Base-by-base conservation (phyloP, 2,797 vertebrate species). In the Hafferia zeledoni region DNA sequence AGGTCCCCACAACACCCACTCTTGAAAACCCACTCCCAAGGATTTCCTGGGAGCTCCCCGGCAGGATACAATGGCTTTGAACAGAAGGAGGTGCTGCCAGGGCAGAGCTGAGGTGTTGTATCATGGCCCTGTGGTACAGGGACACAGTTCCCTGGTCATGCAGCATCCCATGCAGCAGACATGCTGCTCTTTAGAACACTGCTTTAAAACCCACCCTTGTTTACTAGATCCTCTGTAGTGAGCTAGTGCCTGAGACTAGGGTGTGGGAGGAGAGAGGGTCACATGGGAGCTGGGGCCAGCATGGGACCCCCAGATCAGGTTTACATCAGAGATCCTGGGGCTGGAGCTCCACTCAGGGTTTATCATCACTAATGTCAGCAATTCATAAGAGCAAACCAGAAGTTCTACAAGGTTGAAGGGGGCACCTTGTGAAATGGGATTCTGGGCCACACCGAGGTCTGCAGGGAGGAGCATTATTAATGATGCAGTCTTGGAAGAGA, bases 251-350 rank as follows among this genome's bases (percentile, higher is more conserved):
- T 55, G 50, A 20, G 37, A 31, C 11, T 2, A 18, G 16, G 20
- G 13, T 5, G 4, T 10, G 5, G 6, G 35, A 89, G 44, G 31
- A 74, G 22, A 17, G 31, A 81, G 31, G 22, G 1, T 8, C 37
- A 18, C 5, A 2, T 10, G 18, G 78, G 13, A 71, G 4, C 31
- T 24, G 17, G 7, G 28, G 28, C 52, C 46, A 37, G 31, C 30
- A 67, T 0, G 1, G 13, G 24, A 46, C 8, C 24, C 24, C 10
- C n/a, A 57, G 0, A 8, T 50, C 5, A 5, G 41, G 11, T 50
- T 7, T 46, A 33, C 17, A 5, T 17, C 15, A 1, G 46, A 75
- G 9, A 20, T 35, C 43, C 50, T 35, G 20, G 46, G 71, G 30
- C 1, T 64, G 46, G 25, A 94, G 27, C 59, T 84, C 76, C 2